Base-by-base conservation (phyloP, 2,888 invertebrate genomes). In the Oscheius sp. region DNA sequence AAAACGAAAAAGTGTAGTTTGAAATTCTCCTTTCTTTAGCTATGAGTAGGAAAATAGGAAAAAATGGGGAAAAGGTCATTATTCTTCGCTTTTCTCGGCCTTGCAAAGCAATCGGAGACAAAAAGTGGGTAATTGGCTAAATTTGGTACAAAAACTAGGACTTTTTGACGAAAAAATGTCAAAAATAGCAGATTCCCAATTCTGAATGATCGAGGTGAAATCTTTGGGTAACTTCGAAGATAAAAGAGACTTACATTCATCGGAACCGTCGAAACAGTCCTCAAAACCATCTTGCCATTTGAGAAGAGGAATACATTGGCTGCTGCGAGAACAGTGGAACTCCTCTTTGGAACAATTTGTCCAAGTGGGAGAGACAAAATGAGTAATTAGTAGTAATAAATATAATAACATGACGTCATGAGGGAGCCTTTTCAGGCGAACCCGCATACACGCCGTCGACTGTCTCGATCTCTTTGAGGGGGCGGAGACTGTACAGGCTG, bases 191-290 rank as follows among this genome's bases (percentile, higher is more conserved):
- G n/a, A n/a, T n/a, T n/a, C n/a, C n/a, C n/a, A n/a, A n/a, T n/a
- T n/a, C n/a, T n/a, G n/a, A n/a, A n/a, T n/a, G n/a, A n/a, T n/a
- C n/a, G n/a, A n/a, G n/a, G n/a, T n/a, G n/a, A n/a, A n/a, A n/a
- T n/a, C n/a, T n/a, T n/a, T n/a, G n/a, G n/a, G n/a, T 25, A 5
- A 48, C 12, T 3, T 48, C 17, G 6, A 29, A 55, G 8, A 17
- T 5, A 48, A 25, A 29, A 29, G 17, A 46, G 17, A 45, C 72
- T 69, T 29, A 79, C 82, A 76, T 76, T 85, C 85, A 74, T 85
- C 85, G 39, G 76, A 75, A n/a, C 77, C 81, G 69, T 85, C 85
- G 17, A 74, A 71, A 69, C 85, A 85, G 69, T 85, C 81, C 27
- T 82, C 79, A 6, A 82, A 74, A 10, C 85, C 83, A 65, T 85